Evolutionary conservation across 2,888 invertebrate species (phyloP), one percentile per base, ranked within the genome.

Genomic region (Drosophila affinis): DNA sequence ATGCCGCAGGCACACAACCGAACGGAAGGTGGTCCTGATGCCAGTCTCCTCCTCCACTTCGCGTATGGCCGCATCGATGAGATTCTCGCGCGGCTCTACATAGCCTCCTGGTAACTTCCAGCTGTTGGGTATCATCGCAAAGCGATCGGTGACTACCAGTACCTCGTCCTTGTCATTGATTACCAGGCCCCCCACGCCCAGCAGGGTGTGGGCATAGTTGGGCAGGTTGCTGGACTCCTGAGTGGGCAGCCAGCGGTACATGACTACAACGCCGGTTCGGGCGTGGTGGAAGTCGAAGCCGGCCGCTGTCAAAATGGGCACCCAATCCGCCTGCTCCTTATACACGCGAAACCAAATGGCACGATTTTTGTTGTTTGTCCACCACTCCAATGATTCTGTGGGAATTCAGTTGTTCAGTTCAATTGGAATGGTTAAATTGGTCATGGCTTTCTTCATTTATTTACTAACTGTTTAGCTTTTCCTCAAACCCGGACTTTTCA

Each of bases 101-200:
- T 96, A 96, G 57, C 98, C 98, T 59, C 98, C 98, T 17, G 98
- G 98, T 9, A 98, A 93, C 93, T 98, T 98, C 97, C 97, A 98
- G 87, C 81, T 94, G 76, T 90, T 93, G 91, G 78, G 86, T 32
- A 92, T 91, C 59, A 92, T 68, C 2, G 92, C 84, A 82, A 82
- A 90, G 87, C 95, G 94, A 90, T 98, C 98, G 78, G 94, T 94
- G 0, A 98, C 96, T 21, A 96, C 96, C 58, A 98, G 93, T 60
- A 98, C 92, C 92, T 97, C 94, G 62, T 95, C 93, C 9, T 94
- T 93, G 7, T 95, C 94, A 91, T 97, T 97, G 2, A 90, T 87
- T 0, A 97, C 93, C 9, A 98, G 97, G 7, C 96, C 97, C 39
- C 97, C 98, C 7, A 97, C 96, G 52, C 98, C 98, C 17, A 96